Conservation (phyloP, 2,797 vertebrate species). For the Sebastes itinus region DNA sequence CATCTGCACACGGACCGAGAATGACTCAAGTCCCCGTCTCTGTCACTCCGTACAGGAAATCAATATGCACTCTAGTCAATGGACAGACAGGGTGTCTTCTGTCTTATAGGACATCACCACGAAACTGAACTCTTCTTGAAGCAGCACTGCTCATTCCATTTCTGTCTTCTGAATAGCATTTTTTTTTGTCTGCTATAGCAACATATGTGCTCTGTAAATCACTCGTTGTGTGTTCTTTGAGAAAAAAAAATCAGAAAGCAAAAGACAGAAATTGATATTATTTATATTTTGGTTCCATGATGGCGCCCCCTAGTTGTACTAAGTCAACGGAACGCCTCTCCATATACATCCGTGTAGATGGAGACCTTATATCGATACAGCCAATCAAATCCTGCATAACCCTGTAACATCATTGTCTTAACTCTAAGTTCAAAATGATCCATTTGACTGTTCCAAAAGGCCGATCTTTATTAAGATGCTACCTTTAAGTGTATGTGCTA, state of each 20-base stretch:
- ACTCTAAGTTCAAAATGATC: no score
- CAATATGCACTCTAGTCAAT: constrained; percentile 33
- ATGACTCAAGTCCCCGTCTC: constrained; percentile 22
- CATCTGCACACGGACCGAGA: constrained; percentile 54
- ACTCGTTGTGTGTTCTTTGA: no score
- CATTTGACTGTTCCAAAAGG: background rate
- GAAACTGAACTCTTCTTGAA: background rate
- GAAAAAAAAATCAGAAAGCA: background rate
- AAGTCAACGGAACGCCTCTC: background rate
- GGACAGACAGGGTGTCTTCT: constrained; percentile 16
- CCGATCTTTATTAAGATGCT: background rate
- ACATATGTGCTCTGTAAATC: no score
- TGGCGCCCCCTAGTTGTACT: background rate
- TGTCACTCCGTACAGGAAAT: constrained; percentile 10
- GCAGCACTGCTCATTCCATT: background rate
- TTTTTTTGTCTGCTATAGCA: no score
- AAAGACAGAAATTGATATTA: background rate
- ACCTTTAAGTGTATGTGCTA: background rate
- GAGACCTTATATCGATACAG: no score
- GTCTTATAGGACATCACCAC: background rate
- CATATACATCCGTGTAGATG: no score
- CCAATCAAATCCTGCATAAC: no score
- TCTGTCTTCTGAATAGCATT: background rate
- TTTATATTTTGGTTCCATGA: background rate
- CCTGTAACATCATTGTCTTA: background rate